Conservation (phyloP, 2,797 vertebrate genomes). For the Erithacus rubecula region DNA sequence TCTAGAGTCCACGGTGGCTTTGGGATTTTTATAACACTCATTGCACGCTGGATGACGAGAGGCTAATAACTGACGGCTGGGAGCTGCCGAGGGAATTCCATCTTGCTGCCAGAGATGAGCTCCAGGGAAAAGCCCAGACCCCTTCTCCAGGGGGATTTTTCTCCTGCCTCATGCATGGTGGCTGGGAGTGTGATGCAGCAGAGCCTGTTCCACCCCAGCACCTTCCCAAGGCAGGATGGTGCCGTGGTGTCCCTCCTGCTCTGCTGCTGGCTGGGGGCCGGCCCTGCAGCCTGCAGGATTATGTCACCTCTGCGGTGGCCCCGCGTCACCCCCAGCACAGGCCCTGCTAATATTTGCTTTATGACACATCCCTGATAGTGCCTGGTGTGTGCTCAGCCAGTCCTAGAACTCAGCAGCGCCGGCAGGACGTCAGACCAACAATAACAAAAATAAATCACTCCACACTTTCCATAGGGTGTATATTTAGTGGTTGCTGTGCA, state of each 20-base stretch:
- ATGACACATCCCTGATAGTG: conserved; percentile 43
- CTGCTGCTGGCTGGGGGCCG: not conserved
- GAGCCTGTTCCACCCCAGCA: not conserved
- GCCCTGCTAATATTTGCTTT: conserved; percentile 50
- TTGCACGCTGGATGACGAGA: not conserved
- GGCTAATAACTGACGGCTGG: not conserved
- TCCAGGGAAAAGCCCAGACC: not conserved
- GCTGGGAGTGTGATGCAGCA: rapidly evolving
- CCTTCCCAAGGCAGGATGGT: not conserved
- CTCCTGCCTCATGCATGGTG: not conserved
- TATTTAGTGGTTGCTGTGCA: conserved; percentile 8
- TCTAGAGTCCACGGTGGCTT: not conserved
- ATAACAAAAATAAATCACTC: conserved; percentile 70
- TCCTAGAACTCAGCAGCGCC: not conserved
- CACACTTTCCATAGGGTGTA: not conserved
- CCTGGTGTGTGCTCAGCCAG: not conserved
- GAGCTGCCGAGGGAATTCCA: not conserved
- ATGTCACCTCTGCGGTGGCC: not conserved
- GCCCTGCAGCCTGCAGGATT: not conserved
- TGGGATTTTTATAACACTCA: not conserved
- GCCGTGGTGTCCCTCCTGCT: not conserved
- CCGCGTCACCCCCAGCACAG: not conserved
- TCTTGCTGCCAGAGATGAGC: not conserved
- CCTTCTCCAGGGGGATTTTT: not conserved
- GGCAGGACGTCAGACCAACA: conserved; percentile 40